Conservation (phyloP, 37 sponge, comb jelly and placozoan species). For the Ianthella basta region DNA sequence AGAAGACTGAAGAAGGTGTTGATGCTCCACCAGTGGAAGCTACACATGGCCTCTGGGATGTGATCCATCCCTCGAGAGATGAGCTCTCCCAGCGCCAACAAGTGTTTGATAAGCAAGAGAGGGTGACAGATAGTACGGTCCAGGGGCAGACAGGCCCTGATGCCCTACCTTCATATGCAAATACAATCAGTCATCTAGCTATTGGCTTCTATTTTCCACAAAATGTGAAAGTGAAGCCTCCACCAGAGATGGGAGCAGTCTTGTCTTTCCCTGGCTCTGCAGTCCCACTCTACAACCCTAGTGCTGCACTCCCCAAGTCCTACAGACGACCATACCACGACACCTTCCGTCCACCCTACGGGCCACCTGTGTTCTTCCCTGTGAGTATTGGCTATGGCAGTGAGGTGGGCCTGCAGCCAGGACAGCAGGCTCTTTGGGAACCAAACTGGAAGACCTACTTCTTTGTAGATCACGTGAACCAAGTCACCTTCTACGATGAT, state of each 20-base stretch:
- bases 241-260: conserved; percentile 30
- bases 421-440: conserved; percentile 84
- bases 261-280: conserved; percentile 53
- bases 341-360: conserved; percentile 77
- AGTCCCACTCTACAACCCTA: conserved; percentile 61
- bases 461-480: conserved; percentile 74
- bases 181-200: conserved; percentile 62
- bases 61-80: conserved; percentile 71
- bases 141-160: conserved; percentile 11
- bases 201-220: conserved; percentile 72
- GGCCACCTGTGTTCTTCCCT: conserved; percentile 69
- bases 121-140: neutral
- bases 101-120: conserved; percentile 41
- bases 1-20: conserved; percentile 28
- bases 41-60: conserved; percentile 72
- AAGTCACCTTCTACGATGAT: conserved; percentile 75
- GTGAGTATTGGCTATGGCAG: conserved; percentile 84
- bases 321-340: conserved; percentile 71
- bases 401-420: conserved; percentile 72
- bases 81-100: conserved; percentile 59
- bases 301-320: conserved; percentile 54
- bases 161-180: conserved; percentile 65
- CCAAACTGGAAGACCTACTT: conserved; percentile 58
- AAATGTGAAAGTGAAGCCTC: conserved; percentile 41
- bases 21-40: conserved; percentile 52